Base-by-base conservation (phyloP, 1,140 invertebrate species). In the Saxidomus purpurata region DNA sequence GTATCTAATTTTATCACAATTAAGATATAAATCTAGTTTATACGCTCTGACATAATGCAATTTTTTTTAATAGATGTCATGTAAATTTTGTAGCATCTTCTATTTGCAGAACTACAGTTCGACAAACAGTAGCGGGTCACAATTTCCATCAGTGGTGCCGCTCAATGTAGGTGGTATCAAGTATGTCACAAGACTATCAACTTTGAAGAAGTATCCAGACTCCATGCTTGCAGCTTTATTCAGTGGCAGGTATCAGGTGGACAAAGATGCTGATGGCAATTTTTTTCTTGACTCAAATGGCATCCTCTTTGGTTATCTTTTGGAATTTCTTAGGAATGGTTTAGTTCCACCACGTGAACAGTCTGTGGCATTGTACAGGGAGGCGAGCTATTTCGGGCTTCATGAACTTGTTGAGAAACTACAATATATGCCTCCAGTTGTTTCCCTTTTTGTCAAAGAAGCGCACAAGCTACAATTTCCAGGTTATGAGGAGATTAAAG, bases 161-260 rank as follows among this genome's bases (percentile, higher is more conserved):
- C 92, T 95, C 8, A 95, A 95, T 92, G 95, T 95, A 67, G 95
- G 95, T 17, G 95, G 95, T 15, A 88, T 94, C 8, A 82, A 92
- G 25, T 95, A 94, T 89, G 94, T 94, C 83, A 95, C 95, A 15
- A 87, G 94, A 34, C 89, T 95, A 2, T 94, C 94, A 4, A 95
- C 95, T 6, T 88, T 95, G 17, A 89, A 91, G 25, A 94, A 94
- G 85, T 95, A 94, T 81, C 93, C 93, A 34, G 94, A 95, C 87
- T 95, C 94, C 47, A 95, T 95, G 95, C 82, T 95, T 28, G 94
- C 95, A 31, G 93, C 95, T n/a, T 93, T 95, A 92, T 95, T 95
- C 88, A 95, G 94, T 90, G 95, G 95, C 0, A 92, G 95, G 49
- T 93, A 96, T 82, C 69, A 93, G 34, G 89, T 95, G 11, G 94